phyloP scores from a whole-genome alignment of 1,140 invertebrate genomes.

The Lerema accius region DNA sequence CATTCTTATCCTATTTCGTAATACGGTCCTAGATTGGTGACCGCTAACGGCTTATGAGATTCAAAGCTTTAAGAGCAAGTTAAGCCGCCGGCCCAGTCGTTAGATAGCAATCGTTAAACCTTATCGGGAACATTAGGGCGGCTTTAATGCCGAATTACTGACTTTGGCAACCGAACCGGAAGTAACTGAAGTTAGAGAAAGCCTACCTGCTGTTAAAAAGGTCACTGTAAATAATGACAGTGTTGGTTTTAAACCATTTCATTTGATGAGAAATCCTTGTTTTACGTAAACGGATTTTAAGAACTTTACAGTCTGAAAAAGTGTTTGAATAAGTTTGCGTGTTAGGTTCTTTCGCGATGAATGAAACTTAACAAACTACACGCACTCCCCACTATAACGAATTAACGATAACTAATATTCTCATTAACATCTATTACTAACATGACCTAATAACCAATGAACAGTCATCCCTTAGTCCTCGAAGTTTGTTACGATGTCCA shows the following conservation, averaged over 20 bases:
- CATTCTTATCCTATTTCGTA: background rate
- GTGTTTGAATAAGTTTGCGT: too few relatives aligned
- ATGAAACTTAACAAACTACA: too few relatives aligned
- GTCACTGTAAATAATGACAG: background rate
- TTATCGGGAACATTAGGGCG: background rate
- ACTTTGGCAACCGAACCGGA: background rate
- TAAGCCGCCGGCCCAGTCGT: background rate
- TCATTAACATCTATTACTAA: too few relatives aligned
- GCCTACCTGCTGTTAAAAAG: background rate
- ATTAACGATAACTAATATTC: too few relatives aligned
- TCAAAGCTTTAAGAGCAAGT: background rate
- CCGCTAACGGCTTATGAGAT: background rate
- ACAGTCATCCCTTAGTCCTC: too few relatives aligned
- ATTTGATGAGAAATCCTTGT: too few relatives aligned
- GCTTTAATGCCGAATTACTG: background rate
- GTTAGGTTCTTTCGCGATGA: too few relatives aligned
- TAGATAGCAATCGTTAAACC: background rate
- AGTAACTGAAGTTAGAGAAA: background rate
- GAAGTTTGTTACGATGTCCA: too few relatives aligned
- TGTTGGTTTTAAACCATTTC: background rate
- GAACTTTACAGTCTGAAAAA: too few relatives aligned
- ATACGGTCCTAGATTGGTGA: background rate
- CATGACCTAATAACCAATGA: too few relatives aligned
- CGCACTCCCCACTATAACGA: too few relatives aligned
- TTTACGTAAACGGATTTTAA: too few relatives aligned